phyloP scores from a whole-genome alignment of 2,113 vertebrate genomes.

The Hydrolagus affinis region DNA sequence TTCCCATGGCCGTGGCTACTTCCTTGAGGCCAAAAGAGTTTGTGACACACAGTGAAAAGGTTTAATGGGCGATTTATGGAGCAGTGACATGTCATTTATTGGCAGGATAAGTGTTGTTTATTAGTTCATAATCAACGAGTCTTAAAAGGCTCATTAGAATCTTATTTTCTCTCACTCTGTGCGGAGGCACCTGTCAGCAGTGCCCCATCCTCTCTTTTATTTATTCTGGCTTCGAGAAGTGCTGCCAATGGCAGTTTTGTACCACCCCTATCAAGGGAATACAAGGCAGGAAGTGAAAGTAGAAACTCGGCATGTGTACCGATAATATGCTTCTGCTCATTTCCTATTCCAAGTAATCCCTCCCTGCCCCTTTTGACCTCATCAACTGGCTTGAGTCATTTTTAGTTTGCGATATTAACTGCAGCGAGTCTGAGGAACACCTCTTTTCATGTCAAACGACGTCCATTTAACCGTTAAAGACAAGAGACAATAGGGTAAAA shows the following conservation, averaged over 20 bases:
- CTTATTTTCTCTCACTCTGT: constrained; percentile 2
- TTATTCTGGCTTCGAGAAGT: not conserved
- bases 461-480: not conserved
- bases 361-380: constrained; percentile 23
- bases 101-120: not conserved
- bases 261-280: constrained; percentile 22
- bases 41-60: not conserved
- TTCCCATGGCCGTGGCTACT: not conserved
- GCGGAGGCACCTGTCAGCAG: constrained; percentile 3
- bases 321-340: not conserved
- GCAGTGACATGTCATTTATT: not conserved
- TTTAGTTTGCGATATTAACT: constrained; percentile 13
- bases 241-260: not conserved
- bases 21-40: not conserved
- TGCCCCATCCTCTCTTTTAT: constrained; percentile 4
- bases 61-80: not conserved
- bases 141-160: not conserved
- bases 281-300: constrained; percentile 16
- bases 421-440: constrained; percentile 6
- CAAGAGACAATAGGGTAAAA: not conserved
- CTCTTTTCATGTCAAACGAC: not conserved
- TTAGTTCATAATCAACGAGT: not conserved
- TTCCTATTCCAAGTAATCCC: constrained; percentile 19
- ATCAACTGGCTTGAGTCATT: constrained; percentile 4
- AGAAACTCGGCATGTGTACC: not conserved